phyloP scores from a whole-genome alignment of 2,797 vertebrate genomes.

The Notolepis coatsorum region DNA sequence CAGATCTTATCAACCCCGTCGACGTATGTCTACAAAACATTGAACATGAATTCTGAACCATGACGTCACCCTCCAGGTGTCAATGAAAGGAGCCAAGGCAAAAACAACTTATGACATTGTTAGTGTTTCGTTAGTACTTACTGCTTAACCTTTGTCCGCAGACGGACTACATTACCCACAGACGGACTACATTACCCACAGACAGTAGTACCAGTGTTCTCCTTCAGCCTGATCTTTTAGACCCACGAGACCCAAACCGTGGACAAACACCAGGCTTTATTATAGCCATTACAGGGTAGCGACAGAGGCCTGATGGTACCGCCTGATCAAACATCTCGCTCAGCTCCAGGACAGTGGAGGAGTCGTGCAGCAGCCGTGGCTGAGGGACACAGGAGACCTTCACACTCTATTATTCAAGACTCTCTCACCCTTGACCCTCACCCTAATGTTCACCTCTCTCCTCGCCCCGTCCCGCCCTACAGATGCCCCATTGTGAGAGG shows the following conservation, averaged over 20 bases:
- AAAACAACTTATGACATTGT: neutral
- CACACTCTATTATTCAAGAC: neutral
- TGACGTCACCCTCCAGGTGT: neutral
- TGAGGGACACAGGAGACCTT: too few species aligned
- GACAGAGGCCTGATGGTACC: too few species aligned
- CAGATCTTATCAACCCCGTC: neutral
- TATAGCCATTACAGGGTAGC: too few species aligned
- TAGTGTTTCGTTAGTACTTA: neutral
- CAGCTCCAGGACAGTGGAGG: neutral
- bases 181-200: too few species aligned
- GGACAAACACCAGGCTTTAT: too few species aligned
- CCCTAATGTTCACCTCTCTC: neutral
- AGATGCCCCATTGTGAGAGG: neutral
- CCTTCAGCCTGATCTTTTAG: too few species aligned
- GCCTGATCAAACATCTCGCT: neutral
- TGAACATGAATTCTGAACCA: neutral
- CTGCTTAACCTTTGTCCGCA: too few species aligned
- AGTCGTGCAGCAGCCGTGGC: too few species aligned
- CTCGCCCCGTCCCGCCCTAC: neutral
- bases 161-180: too few species aligned
- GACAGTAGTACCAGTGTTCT: too few species aligned
- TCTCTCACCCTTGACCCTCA: constrained; percentile 1
- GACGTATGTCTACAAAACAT: too few species aligned
- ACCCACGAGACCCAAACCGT: too few species aligned
- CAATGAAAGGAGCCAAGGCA: neutral